A percentile compares a stretch with the other conserved stretches of the same genome.
Evolutionary conservation across 2,888 invertebrate genomes (phyloP).

Genomic region (Biston betularia): DNA sequence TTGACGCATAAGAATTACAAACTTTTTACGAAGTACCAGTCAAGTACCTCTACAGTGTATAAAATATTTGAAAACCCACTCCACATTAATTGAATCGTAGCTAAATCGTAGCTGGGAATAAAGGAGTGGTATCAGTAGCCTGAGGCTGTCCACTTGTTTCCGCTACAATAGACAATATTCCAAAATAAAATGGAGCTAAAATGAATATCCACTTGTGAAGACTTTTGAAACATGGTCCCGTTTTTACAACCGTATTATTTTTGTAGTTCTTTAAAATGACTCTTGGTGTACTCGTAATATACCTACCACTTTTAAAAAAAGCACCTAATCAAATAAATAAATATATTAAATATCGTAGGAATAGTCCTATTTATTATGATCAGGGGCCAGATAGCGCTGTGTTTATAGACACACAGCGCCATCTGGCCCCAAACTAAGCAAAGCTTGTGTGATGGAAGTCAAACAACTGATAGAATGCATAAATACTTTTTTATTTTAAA

Average conservation of each 20-base stretch:
- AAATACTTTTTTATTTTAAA: too few species aligned
- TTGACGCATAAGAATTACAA: too few species aligned
- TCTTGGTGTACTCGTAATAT: neutral
- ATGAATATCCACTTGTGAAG: constrained; percentile 16
- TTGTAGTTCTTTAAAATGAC: neutral
- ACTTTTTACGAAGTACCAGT: neutral
- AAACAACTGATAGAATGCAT: too few species aligned
- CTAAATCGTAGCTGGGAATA: constrained; percentile 48
- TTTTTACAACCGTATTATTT: constrained; percentile 16
- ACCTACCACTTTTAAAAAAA: too few species aligned
- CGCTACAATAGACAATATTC: constrained; percentile 54
- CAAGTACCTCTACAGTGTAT: constrained; percentile 26
- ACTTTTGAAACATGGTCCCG: constrained; percentile 13
- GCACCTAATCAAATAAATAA: too few species aligned
- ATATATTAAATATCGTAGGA: too few species aligned
- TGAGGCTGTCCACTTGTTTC: constrained; percentile 48
- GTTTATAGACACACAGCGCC: too few species aligned
- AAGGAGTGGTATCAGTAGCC: constrained; percentile 63
- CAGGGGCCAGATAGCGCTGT: too few species aligned
- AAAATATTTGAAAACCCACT: constrained; percentile 58
- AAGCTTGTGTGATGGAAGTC: too few species aligned
- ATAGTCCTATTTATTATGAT: too few species aligned
- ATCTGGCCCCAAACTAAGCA: too few species aligned
- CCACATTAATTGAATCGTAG: constrained; percentile 48
- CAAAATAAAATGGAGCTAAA: constrained; percentile 69